Conservation (phyloP, 2,113 vertebrate species). For the Lepus timidus region DNA sequence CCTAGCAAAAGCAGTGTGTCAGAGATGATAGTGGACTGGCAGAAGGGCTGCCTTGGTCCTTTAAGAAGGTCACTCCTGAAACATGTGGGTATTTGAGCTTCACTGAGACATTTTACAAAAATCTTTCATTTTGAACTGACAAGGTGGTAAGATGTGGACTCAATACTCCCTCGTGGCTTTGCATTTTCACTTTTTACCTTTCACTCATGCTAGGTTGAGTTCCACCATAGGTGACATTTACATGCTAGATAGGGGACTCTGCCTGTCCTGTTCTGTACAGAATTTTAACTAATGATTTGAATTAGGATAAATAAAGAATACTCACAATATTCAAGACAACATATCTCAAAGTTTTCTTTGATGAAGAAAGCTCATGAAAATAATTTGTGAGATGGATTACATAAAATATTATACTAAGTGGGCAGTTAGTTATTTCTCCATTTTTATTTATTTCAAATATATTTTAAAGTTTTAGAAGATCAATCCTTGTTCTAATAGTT, state of each 20-base stretch:
- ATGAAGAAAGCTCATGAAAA: background rate
- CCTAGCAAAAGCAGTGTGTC: background rate
- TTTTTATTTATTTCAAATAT: slow-evolving; percentile 18
- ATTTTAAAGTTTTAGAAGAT: slow-evolving; percentile 40
- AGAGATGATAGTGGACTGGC: background rate
- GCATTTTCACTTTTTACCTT: slow-evolving; percentile 46
- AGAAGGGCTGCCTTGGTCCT: background rate
- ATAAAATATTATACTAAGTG: background rate
- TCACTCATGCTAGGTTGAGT: background rate
- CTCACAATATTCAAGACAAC: background rate
- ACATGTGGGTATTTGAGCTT: background rate
- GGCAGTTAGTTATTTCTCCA: background rate
- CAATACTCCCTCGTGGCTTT: background rate
- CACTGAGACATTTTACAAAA: background rate
- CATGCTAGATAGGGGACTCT: background rate
- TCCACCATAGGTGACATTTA: slow-evolving; percentile 26
- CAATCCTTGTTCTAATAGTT: background rate
- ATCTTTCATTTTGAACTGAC: slow-evolving; percentile 6
- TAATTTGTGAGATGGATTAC: background rate
- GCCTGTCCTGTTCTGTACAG: background rate
- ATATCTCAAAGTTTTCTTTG: background rate
- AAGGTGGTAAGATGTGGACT: slow-evolving; percentile 31
- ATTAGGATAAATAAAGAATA: slow-evolving; percentile 5
- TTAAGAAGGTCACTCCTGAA: slow-evolving; percentile 10
- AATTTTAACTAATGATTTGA: slow-evolving; percentile 5